A percentile compares a stretch with the other conserved stretches of the same genome.
phyloP scores from a whole-genome alignment of 2,113 vertebrate species.

The Xenotilapia longispinis region DNA sequence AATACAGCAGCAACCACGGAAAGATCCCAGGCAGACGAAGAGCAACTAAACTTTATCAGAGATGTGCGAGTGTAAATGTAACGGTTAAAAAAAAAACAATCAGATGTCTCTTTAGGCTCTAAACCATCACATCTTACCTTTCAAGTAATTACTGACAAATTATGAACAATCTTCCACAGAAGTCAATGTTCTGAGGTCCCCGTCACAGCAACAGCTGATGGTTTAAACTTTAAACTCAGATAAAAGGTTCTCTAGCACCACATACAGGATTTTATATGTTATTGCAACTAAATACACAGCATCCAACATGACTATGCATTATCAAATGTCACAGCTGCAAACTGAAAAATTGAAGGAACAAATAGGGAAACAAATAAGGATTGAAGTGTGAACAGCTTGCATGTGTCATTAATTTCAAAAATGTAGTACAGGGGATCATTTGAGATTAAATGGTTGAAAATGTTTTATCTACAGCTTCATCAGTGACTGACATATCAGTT shows the following conservation, averaged over 20 bases:
- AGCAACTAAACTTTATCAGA: not conserved
- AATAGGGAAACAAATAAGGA: not conserved
- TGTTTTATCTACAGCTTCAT: not conserved
- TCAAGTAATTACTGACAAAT: not conserved
- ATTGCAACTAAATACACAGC: not conserved
- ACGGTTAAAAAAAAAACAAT: not conserved
- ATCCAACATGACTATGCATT: not conserved
- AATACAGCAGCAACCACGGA: not conserved
- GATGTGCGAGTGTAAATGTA: not conserved
- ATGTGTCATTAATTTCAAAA: not conserved
- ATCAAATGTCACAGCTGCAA: not conserved
- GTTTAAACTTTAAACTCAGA: not conserved
- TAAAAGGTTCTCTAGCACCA: not conserved
- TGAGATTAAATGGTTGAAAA: not conserved
- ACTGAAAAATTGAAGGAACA: not conserved
- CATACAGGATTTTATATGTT: not conserved
- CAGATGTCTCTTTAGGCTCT: not conserved
- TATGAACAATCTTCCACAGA: not conserved
- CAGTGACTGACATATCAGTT: not conserved
- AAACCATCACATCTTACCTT: not conserved
- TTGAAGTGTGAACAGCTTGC: not conserved
- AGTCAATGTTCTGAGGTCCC: not conserved
- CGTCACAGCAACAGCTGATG: not conserved
- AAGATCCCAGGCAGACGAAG: not conserved
- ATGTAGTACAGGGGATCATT: not conserved